Percentiles rank a stretch among this genome's conserved stretches.
phyloP scores from a whole-genome alignment of 2,113 vertebrate species.

The Pandion haliaetus region DNA sequence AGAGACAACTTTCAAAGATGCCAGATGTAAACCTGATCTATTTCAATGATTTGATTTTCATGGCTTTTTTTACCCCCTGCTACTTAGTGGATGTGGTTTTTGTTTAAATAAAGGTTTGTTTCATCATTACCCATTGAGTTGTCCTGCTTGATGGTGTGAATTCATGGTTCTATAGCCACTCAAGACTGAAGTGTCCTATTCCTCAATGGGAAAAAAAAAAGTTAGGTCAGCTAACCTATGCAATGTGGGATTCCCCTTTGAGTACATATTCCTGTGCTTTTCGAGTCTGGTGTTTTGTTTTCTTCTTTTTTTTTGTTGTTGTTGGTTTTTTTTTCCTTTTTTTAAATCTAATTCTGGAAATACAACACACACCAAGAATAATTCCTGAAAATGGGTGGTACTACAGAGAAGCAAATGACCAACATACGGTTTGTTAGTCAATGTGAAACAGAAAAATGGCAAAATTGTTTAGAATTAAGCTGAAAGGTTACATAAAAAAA shows the following conservation, averaged over 20 bases:
- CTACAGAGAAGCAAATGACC: neutral
- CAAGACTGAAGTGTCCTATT: neutral
- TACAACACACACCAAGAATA: neutral
- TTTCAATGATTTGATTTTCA: neutral
- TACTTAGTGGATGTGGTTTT: rapidly evolving
- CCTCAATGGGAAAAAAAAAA: neutral
- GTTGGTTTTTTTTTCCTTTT: neutral
- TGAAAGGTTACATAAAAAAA: neutral
- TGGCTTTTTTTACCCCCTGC: neutral
- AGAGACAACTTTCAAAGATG: neutral
- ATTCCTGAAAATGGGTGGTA: neutral
- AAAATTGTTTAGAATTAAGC: neutral
- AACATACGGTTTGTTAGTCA: neutral
- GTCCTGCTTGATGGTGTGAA: neutral
- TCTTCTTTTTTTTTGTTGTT: neutral
- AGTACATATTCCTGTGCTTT: neutral
- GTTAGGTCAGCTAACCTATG: neutral
- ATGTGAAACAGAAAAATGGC: neutral
- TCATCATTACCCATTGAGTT: neutral
- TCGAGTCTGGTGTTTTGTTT: neutral
- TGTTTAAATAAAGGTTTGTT: neutral
- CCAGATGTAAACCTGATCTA: neutral
- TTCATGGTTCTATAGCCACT: neutral
- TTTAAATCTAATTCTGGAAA: neutral
- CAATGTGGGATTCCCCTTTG: neutral